These are phyloP conservation scores for Trogon melanurus DNA, from an alignment of 2,113 vertebrate genomes.

Conservation along the genomic window DNA sequence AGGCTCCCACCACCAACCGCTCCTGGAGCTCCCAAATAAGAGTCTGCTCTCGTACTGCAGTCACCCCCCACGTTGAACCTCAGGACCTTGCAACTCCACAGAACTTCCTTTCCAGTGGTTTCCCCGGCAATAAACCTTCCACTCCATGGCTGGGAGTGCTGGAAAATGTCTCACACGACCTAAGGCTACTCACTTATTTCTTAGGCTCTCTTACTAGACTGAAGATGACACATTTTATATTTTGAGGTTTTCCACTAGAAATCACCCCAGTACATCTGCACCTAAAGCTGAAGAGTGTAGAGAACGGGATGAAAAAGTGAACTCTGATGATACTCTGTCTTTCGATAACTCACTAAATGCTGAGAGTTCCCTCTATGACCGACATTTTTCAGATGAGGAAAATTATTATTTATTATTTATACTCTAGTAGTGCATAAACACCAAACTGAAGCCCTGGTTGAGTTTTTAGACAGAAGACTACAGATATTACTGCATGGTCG, in stretches of 20 bases:
- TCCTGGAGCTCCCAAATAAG: neutral
- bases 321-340: neutral
- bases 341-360: neutral
- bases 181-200: neutral
- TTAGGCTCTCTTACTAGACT: neutral
- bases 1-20: rapidly evolving
- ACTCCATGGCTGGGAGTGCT: neutral
- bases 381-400: neutral
- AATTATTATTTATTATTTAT: neutral
- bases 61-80: neutral
- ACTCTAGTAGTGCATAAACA: neutral
- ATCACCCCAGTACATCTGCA: neutral
- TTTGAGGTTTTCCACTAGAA: neutral
- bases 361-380: neutral
- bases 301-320: neutral
- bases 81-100: rapidly evolving
- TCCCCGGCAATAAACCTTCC: neutral
- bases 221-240: neutral
- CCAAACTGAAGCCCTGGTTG: neutral
- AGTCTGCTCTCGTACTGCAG: rapidly evolving
- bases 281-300: neutral
- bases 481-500: neutral
- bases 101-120: neutral
- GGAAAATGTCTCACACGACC: rapidly evolving
- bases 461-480: neutral